phyloP scores from a whole-genome alignment of 2,797 vertebrate genomes.

The Neosalanx taihuensis region DNA sequence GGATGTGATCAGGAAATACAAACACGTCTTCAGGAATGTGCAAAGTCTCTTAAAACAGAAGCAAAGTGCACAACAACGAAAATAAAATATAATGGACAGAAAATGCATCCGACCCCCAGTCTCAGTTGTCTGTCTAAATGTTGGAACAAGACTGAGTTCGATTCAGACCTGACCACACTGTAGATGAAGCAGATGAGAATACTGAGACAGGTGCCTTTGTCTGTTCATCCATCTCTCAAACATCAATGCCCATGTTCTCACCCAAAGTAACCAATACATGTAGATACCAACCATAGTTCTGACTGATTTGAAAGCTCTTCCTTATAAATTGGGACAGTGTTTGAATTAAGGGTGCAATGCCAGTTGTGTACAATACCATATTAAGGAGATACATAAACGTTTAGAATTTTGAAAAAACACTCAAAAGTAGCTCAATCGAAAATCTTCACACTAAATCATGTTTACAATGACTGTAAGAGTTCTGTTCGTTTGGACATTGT shows the following conservation, averaged over 20 bases:
- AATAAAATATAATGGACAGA: constrained; percentile 26
- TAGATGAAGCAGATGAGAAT: not conserved
- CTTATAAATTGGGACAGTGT: not conserved
- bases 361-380: no score
- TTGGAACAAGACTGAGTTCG: not conserved
- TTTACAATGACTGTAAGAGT: constrained; percentile 4
- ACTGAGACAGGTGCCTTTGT: not conserved
- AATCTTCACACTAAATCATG: not conserved
- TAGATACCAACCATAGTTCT: not conserved
- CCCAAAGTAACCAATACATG: not conserved
- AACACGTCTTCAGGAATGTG: constrained; percentile 25
- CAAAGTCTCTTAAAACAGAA: constrained; percentile 69
- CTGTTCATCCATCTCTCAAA: not conserved
- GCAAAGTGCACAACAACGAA: constrained; percentile 34
- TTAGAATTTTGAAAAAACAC: no score
- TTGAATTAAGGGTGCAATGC: not conserved
- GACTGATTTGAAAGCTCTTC: constrained; percentile 8
- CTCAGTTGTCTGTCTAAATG: constrained; percentile 3
- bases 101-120: constrained; percentile 24
- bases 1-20: not conserved
- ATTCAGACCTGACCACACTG: not conserved
- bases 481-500: not conserved
- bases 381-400: no score
- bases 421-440: not conserved
- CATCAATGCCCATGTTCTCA: not conserved